Evolutionary conservation across 2,113 vertebrate species (phyloP), one percentile per base, ranked within the genome.

Genomic region (Brachirus orientalis): DNA sequence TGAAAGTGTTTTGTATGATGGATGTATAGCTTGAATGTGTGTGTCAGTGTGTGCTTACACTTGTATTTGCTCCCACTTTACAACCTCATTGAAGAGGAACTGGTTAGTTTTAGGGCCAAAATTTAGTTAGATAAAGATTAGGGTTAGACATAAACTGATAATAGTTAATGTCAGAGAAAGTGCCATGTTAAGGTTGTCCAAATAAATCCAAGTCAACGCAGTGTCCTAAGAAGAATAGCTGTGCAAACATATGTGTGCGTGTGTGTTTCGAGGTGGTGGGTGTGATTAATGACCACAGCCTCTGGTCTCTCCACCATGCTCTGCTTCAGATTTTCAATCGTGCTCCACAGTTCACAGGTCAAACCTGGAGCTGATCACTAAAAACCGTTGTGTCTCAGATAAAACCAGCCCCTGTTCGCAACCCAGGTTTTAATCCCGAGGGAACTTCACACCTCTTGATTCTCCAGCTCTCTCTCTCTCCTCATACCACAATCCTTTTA

Each of bases 261-360:
- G 63, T 40, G 60, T 77, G 48, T 60, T 52, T 60, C n/a, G n/a
- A n/a, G 75, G 36, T 13, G 37, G 43, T 35, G 11, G 67, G 69
- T 63, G 64, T 92, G 92, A 93, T 93, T 89, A 91, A 92, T 92
- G 89, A 87, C 80, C 66, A 43, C 71, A 64, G 75, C 81, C 78
- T 84, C 73, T 28, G 36, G 75, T 76, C 62, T 78, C 76, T 74
- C 48, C 78, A 83, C 41, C 69, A 40, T n/a, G 38, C 50, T 28
- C 63, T 69, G 79, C 73, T 86, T 66, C 78, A 83, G 63, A 89
- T 89, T 90, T 92, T 85, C 86, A 90, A 84, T 86, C 28, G 70
- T 46, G 40, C 75, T 82, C n/a, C 83, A 67, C 66, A 80, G 91
- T 82, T 92, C 86, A 89, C 46, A 85, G 88, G 90, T 92, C 84